These are phyloP conservation scores for Aphodius sticticus DNA, from an alignment of 2,888 invertebrate genomes.

Conservation along the genomic window DNA sequence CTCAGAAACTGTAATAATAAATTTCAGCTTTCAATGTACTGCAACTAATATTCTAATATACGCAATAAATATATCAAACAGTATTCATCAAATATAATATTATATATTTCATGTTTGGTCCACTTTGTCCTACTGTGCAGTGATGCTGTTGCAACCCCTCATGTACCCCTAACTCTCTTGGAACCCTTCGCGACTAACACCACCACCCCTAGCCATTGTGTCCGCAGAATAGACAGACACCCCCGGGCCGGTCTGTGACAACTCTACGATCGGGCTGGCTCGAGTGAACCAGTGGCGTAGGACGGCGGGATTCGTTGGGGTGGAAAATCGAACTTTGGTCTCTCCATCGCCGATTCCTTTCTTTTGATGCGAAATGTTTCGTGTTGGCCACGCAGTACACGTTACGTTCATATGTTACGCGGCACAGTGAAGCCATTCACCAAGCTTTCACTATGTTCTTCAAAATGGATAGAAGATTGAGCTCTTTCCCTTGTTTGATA, in stretches of 20 bases:
- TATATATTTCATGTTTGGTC: neutral
- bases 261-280: conserved; percentile 13
- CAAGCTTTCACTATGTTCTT: neutral
- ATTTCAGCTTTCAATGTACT: too few relatives aligned
- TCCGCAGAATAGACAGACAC: conserved; percentile 5
- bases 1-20: too few relatives aligned
- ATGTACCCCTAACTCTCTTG: conserved; percentile 4
- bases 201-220: conserved; percentile 14
- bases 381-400: conserved; percentile 7
- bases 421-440: neutral
- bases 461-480: too few relatives aligned
- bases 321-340: conserved; percentile 19
- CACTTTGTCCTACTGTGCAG: neutral
- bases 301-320: conserved; percentile 9
- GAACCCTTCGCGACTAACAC: neutral
- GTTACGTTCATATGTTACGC: neutral
- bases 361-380: conserved; percentile 15
- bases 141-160: conserved; percentile 7
- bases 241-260: conserved; percentile 22
- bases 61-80: neutral
- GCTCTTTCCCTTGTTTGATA: too few relatives aligned
- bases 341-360: conserved; percentile 5
- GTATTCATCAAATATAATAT: neutral
- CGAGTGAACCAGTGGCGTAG: conserved; percentile 14
- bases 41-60: too few relatives aligned